Evolutionary conservation across 1,140 invertebrate species (phyloP), one percentile per base, ranked within the genome.

Genomic region (Uloborus diversus): DNA sequence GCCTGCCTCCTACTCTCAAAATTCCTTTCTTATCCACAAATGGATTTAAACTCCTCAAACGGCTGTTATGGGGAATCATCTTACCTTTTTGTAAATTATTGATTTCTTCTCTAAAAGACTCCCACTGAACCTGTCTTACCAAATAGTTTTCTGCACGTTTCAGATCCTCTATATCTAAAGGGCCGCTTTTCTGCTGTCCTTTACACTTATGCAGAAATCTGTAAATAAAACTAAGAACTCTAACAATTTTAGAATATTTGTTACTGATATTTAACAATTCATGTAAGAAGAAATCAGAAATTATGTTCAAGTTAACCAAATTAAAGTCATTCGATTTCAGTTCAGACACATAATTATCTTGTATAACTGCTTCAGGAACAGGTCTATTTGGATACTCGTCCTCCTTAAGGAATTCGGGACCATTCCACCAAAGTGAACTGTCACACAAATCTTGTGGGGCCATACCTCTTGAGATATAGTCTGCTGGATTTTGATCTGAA

Each of bases 1-100:
- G 20, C 23, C 61, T 42, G 14, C 73, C 73, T 1, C 35, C 42
- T 4, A 79, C 75, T 13, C 75, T 3, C 5, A 89, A 66, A 1
- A 88, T 11, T 30, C 84, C 83, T n/a, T 83, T 70, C 7, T 83
- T 17, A 65, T 86, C 85, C 11, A 87, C 9, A 80, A 87, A 86
- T 7, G 85, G 85, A 51, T 75, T 84, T 13, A 87, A 69, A 9
- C 9, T 49, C 7, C 20, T 53, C 13, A 64, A 14, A 2, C 49
- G n/a, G 33, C 57, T 37, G n/a, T 47, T 73, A 35, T 51, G 13
- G 25, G 49, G n/a, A 20, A 42, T 30, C 57, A 0, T 28, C 1
- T 7, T 28, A 37, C 14, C 0, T 49, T 33, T 17, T 4, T n/a
- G n/a, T 33, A 66, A 27, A 30, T 4, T 32, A 59, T 65, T 66